Evolutionary conservation across 30 jellyfish, hydroid and myxozoan genomes (phyloP), one percentile per base, ranked within the genome.

Genomic region (Catostylus mosaicus): DNA sequence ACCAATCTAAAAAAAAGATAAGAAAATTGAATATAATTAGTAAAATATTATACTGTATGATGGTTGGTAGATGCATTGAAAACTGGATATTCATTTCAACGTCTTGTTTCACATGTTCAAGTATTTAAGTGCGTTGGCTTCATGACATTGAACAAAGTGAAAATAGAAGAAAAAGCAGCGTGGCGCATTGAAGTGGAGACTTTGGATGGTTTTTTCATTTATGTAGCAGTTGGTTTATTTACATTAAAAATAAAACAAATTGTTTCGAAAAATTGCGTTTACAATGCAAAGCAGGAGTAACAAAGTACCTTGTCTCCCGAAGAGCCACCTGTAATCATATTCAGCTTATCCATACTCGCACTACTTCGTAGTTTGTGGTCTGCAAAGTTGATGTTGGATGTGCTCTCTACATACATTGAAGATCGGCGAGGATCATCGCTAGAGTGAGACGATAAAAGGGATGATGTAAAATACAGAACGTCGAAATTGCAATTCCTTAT

Each of bases 371-470:
- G 48, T 40, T 52, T 45, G 24, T 87, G 89, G 10, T 80, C 97
- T 27, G 56, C 47, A 38, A 74, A 35, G 10, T 82, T 34, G 60
- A 78, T 23, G 48, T 32, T 47, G 10, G 72, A 60, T 1, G 95
- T 83, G 66, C 93, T 71, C 51, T 93, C 98, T 1, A 80, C 93
- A 67, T 73, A 87, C 97, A 93, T 93, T 36, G 98, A 93, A 12
- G 96, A 77, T 36, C 98, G 97, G 12, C 96, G 95, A 9, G 97
- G 96, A 56, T 93, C 98, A 20, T 90, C 96, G 29, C 96, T 84
- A 30, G 14, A 73, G 32, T 22, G 20, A 70, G 18, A 34, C 3
- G 24, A 50, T 23, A 27, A 18, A n/a, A n/a, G n/a, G n/a, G n/a
- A n/a, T n/a, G n/a, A n/a, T n/a, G n/a, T n/a, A n/a, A n/a, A n/a